Evolutionary conservation across 2,797 vertebrate species (phyloP), one percentile per base, ranked within the genome.

Genomic region (Thunnus albacares): DNA sequence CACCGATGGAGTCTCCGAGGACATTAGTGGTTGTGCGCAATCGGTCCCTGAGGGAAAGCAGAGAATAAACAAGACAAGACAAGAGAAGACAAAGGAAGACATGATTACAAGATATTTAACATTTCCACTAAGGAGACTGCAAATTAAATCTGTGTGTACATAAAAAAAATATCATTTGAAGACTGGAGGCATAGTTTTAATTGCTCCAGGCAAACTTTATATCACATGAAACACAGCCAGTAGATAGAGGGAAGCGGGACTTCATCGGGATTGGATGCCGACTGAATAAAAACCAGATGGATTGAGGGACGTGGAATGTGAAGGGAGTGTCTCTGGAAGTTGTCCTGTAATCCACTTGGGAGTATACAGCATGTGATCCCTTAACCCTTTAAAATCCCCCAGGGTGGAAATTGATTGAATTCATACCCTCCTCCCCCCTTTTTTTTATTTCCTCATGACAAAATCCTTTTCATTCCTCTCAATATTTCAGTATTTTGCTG

Each of bases 1-100:
- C 98, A 15, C 98, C 98, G 0, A 99, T 97, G 11, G 98, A 99
- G 86, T 99, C 98, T 77, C 98, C 98, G 12, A 99, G 90, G 57
- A 99, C 98, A 0, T 99, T 99, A 35, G 98, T 99, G 78, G 94
- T 96, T 66, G 98, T 99, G 56, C 98, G 97, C 58, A 99, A 93
- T 65, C 98, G 97, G 86, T 99, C 98, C 90, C 98, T 99, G 81
- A 45, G 33, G 49, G 55, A 55, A 80, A 55, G 67, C 26, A 59
- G 20, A 68, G 57, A 64, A 22, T 9, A 5, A 10, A 57, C 10
- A 58, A 55, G 22, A 73, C 17, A 73, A 56, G 28, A 56, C 0
- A 59, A 17, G 4, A 43, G 78, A 7, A n/a, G 20, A 30, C 1
- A 12, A 12, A 15, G 5, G 20, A 41, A 8, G 15, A 26, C 11